Evolutionary conservation across 2,888 invertebrate genomes (phyloP).

Genomic region (Liopterus haemorrhoidalis): DNA sequence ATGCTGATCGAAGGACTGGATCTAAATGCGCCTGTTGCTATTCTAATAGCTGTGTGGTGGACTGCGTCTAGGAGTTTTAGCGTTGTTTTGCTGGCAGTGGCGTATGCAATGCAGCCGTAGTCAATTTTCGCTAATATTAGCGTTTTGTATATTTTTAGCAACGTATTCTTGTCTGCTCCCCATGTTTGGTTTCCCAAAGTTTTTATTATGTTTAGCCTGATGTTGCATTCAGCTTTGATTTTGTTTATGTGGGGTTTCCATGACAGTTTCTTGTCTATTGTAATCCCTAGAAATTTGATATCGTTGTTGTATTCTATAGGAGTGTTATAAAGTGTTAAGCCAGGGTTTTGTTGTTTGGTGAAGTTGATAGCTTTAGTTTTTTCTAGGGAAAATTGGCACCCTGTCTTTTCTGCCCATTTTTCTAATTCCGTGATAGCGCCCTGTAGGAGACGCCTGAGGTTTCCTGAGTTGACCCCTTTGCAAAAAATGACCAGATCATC

Average conservation of each 20-base stretch:
- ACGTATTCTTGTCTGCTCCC: slow-evolving; percentile 15
- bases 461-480: slow-evolving; percentile 13
- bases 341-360: neutral
- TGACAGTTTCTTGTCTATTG: slow-evolving; percentile 19
- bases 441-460: slow-evolving; percentile 9
- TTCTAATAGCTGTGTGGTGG: slow-evolving; percentile 19
- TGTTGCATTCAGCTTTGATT: slow-evolving; percentile 7
- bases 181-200: slow-evolving; percentile 17
- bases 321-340: too few relatives aligned
- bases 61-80: slow-evolving; percentile 20
- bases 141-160: slow-evolving; percentile 19
- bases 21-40: slow-evolving; percentile 20
- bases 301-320: neutral
- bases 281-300: slow-evolving; percentile 21
- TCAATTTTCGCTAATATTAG: slow-evolving; percentile 26
- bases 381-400: slow-evolving; percentile 16
- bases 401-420: slow-evolving; percentile 11
- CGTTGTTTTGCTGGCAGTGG: slow-evolving; percentile 16
- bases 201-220: slow-evolving; percentile 24
- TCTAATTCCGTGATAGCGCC: too few relatives aligned
- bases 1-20: neutral
- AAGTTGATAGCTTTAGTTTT: slow-evolving; percentile 14
- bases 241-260: slow-evolving; percentile 20
- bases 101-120: slow-evolving; percentile 29
- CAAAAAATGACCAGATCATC: slow-evolving; percentile 20